Percentiles rank a stretch among this genome's conserved stretches.
Evolutionary conservation across 2,888 invertebrate species (phyloP).

Genomic region (Eupithecia subfuscata): DNA sequence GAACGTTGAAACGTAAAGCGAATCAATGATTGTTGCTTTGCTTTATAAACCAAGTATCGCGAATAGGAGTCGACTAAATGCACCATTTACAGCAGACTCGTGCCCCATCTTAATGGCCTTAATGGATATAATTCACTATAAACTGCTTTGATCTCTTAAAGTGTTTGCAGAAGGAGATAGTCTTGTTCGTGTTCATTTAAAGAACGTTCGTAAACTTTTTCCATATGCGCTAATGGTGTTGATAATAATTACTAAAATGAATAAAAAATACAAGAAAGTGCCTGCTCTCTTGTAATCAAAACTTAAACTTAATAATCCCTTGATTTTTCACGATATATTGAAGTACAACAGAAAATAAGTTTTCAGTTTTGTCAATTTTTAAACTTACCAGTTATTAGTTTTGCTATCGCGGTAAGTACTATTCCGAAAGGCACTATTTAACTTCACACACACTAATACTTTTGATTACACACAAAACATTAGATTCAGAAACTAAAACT

Average conservation of each 20-base stretch:
- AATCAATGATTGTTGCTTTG: constrained; percentile 34
- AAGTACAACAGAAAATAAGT: not conserved
- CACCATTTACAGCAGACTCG: constrained; percentile 45
- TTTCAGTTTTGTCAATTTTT: not conserved
- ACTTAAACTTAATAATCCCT: not conserved
- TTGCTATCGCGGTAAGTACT: not conserved
- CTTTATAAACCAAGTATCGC: constrained; percentile 39
- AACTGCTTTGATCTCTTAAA: constrained; percentile 26
- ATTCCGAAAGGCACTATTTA: constrained; percentile 7
- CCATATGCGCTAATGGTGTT: not conserved
- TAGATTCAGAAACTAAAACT: not conserved
- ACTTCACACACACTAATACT: constrained; percentile 17
- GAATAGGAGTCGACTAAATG: constrained; percentile 43
- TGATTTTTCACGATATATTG: not conserved
- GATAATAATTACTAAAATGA: not conserved
- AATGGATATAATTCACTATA: constrained; percentile 35
- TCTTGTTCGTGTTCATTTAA: constrained; percentile 13
- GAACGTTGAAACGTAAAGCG: constrained; percentile 33
- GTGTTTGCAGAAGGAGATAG: constrained; percentile 13
- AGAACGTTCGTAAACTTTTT: not conserved
- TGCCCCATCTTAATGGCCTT: constrained; percentile 55
- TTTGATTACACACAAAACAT: constrained; percentile 12
- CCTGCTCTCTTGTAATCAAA: too few species aligned
- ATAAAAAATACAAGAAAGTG: not conserved
- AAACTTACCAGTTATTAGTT: constrained; percentile 18